These are phyloP conservation scores for Lucilia cuprina DNA, from an alignment of 1,140 invertebrate genomes.

Conservation along the genomic window DNA sequence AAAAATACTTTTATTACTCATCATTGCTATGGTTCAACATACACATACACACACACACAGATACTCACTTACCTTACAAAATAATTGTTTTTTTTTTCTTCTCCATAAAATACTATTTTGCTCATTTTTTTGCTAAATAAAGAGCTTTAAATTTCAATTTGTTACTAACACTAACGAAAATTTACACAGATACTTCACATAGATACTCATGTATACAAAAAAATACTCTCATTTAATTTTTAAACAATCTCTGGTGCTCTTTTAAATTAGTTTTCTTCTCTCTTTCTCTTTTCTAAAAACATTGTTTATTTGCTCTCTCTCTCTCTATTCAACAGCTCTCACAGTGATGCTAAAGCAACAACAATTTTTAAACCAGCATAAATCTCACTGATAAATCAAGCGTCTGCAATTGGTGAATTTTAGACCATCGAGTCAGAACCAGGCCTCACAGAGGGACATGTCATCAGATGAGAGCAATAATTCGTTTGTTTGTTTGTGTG, in stretches of 20 bases:
- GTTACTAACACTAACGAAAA: neutral
- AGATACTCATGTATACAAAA: constrained; percentile 34
- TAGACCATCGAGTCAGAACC: neutral
- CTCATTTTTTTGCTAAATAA: neutral
- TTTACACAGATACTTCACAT: constrained; percentile 37
- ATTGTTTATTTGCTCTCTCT: no score
- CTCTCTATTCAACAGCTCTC: no score
- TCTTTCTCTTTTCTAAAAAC: no score
- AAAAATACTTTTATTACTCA: constrained; percentile 7
- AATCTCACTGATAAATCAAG: constrained; percentile 35
- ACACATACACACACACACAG: neutral
- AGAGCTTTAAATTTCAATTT: neutral
- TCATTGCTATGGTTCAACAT: neutral
- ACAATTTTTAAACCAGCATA: neutral
- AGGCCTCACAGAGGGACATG: no score
- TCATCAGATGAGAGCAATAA: neutral
- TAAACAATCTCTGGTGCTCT: neutral
- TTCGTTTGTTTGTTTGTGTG: neutral
- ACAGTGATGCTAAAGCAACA: neutral
- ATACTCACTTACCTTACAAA: no score
- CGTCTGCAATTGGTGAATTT: constrained; percentile 38
- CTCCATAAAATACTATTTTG: no score
- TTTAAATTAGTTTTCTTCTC: no score
- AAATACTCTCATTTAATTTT: neutral
- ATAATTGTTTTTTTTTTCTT: no score